These are phyloP conservation scores for Rotaria magnacalcarata DNA, from an alignment of 2,888 invertebrate species.

Conservation along the genomic window DNA sequence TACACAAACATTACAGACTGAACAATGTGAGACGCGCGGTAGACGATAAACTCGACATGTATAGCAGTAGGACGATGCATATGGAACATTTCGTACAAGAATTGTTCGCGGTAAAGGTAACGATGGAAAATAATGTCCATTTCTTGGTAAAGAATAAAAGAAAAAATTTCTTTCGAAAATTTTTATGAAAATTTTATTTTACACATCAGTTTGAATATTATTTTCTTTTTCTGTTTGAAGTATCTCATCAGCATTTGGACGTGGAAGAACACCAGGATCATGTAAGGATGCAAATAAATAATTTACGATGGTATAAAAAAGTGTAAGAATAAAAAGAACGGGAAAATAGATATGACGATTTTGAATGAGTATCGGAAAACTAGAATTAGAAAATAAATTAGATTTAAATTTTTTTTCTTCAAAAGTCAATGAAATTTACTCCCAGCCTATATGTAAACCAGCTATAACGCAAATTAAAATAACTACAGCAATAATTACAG, in stretches of 20 bases:
- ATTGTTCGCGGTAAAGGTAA: background rate
- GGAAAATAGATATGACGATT: background rate
- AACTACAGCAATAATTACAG: background rate
- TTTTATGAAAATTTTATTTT: too few relatives aligned
- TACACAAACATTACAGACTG: slow-evolving; percentile 7
- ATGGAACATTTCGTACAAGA: background rate
- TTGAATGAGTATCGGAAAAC: background rate
- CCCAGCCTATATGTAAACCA: slow-evolving; percentile 1
- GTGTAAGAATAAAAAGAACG: background rate
- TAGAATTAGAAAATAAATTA: background rate
- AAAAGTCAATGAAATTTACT: background rate
- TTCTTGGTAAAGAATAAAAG: background rate
- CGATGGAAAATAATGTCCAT: slow-evolving; percentile 27
- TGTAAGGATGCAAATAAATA: slow-evolving; percentile 26
- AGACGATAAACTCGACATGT: slow-evolving; percentile 34
- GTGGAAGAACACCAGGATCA: slow-evolving; percentile 17
- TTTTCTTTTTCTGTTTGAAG: slow-evolving; percentile 26
- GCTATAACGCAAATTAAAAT: background rate
- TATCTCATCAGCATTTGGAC: slow-evolving; percentile 3
- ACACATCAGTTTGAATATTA: slow-evolving; percentile 29
- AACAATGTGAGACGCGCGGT: slow-evolving; percentile 30
- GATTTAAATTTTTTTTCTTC: too few relatives aligned
- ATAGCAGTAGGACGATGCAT: background rate
- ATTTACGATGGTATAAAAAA: slow-evolving; percentile 10
- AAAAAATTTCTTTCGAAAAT: background rate